Evolutionary conservation across 1,140 invertebrate genomes (phyloP), one percentile per base, ranked within the genome.

Genomic region (Caenorhabditis brenneri): DNA sequence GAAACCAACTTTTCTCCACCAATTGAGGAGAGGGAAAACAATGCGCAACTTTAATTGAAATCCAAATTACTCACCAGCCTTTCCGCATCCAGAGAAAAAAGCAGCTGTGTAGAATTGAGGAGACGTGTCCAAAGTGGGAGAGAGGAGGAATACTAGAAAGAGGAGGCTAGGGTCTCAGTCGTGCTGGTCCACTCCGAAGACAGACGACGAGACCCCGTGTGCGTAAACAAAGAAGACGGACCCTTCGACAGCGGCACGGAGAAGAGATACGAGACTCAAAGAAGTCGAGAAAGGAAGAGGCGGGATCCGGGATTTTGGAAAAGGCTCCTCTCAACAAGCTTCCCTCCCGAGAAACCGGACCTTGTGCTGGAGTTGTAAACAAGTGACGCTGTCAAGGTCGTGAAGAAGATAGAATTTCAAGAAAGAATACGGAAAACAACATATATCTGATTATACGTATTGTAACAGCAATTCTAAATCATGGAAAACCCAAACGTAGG

Each of bases 391-490:
- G 39, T n/a, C 39, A 42, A 42, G 39, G 39, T 42, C 12, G 39
- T 12, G 39, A 42, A 42, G 5, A 6, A 42, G 39, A 65, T n/a
- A 10, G n/a, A 27, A 19, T 19, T 29, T 65, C 7, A 24, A 39
- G 22, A 65, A 36, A 36, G n/a, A 65, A 12, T n/a, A 5, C 15
- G 22, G 33, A 36, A 9, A 33, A 9, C 7, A 24, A 36, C 19
- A 22, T 19, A 42, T 74, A 74, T 74, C 65, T 74, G 29, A 65
- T 55, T 55, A 55, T 55, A n/a, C n/a, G n/a, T n/a, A n/a, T n/a
- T n/a, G n/a, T n/a, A 2, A 22, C 15, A 7, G 19, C 7, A n/a
- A 51, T 19, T 0, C 7, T 6, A n/a, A n/a, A 51, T 7, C 22
- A n/a, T n/a, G 49, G 22, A n/a, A 58, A 58, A 58, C 22, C 24